Percentiles rank a stretch among this genome's conserved stretches.
Evolutionary conservation across 2,113 vertebrate species (phyloP).

Genomic region (Tachycineta bicolor): DNA sequence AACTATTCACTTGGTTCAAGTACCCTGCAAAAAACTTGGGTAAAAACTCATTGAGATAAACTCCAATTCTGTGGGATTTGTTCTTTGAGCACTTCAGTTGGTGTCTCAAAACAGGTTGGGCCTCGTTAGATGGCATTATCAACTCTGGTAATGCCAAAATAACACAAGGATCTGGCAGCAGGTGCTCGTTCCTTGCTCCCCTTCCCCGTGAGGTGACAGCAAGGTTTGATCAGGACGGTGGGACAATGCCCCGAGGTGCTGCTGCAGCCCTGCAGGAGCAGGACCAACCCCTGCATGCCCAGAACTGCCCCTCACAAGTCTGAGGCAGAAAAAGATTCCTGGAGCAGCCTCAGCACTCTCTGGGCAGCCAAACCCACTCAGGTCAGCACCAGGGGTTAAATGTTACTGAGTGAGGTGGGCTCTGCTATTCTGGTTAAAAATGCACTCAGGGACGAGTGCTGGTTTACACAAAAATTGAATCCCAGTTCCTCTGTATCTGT

Average conservation of each 20-base stretch:
- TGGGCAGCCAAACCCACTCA: background rate
- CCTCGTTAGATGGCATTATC: background rate
- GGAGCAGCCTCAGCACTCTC: background rate
- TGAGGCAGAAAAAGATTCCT: background rate
- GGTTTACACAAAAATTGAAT: background rate
- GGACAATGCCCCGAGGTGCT: rapidly evolving
- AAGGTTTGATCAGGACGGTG: background rate
- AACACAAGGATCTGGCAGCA: background rate
- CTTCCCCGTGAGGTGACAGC: background rate
- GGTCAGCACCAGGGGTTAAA: background rate
- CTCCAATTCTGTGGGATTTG: background rate
- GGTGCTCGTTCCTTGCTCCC: rapidly evolving
- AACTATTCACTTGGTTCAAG: background rate
- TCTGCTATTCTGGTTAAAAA: background rate
- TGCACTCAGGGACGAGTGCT: background rate
- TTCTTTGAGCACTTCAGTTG: background rate
- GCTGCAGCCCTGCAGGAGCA: background rate
- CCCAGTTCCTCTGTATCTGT: background rate
- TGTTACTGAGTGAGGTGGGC: background rate
- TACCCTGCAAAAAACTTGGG: background rate
- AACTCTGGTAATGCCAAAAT: background rate
- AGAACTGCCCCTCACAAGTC: background rate
- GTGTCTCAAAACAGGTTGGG: background rate
- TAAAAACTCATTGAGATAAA: background rate
- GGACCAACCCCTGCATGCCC: background rate